Base-by-base conservation (phyloP, 2,888 invertebrate genomes). In the Agrotis exclamationis region DNA sequence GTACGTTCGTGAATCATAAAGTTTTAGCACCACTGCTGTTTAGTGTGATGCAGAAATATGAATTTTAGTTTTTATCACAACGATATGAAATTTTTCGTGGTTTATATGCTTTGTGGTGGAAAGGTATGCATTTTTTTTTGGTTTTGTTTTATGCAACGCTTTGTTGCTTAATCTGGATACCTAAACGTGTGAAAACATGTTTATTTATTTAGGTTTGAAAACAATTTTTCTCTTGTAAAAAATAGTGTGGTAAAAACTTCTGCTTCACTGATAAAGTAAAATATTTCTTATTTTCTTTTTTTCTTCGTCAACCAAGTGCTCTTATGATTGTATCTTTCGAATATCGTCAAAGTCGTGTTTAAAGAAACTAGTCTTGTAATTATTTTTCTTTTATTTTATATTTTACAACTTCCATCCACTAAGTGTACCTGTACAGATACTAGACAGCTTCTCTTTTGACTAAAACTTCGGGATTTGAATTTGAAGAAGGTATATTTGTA, bases 11-110 rank as follows among this genome's bases (percentile, higher is more conserved):
- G 83, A 67, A 79, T 82, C 83, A 84, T 88, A 88, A 89, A 90
- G 86, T 90, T 92, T 91, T 89, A 88, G 89, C 84, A 82, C 83
- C 82, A 78, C 77, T 79, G 84, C 82, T 85, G 86, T 88, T 87
- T 74, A 76, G 79, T 88, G 83, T 88, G 87, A 89, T 90, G 89
- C 90, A 89, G 87, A 89, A 88, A 88, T 89, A 90, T 91, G 88
- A 90, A 89, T 91, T 91, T 87, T 85, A 86, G 86, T 89, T 91
- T 92, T 91, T 92, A 90, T 91, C 89, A 87, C 87, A 84, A 85
- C 86, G 76, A 83, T 85, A 87, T 87, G 82, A 88, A 80, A 75
- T 82, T 82, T 85, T 80, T 79, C 76, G 77, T 69, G 74, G 85
- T 83, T 86, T 77, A 72, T 77, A 72, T 74, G 74, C 69, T 77